Base-by-base conservation (phyloP, 2,888 invertebrate genomes). In the Halictus quadricinctus region DNA sequence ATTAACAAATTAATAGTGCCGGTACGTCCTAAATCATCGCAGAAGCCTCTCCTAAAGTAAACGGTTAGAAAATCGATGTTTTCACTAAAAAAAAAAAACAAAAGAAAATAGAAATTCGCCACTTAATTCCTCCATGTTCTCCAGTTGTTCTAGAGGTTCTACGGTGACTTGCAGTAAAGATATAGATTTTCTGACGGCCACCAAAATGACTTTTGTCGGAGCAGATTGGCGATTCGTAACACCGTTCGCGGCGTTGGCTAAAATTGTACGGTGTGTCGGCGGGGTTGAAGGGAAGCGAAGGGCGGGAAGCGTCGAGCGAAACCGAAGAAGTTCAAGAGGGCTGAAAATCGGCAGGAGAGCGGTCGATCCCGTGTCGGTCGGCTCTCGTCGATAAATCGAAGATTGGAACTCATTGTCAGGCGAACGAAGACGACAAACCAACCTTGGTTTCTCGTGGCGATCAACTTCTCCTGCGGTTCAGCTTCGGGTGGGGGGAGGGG, bases 381-480 rank as follows among this genome's bases (percentile, higher is more conserved):
- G 41, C 81, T 60, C 78, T 85, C 80, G 83, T 86, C 89, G 88
- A 89, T 86, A 88, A 87, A 88, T 89, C 89, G 89, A 87, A 87
- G 87, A 88, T 80, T 86, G 84, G 85, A 89, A 88, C 84, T 88
- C 88, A 89, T 88, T 88, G 85, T 89, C 84, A 84, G 72, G 84
- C 83, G 81, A 72, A 60, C 77, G 81, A 78, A 83, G 76, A 81
- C 81, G 86, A 81, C 83, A 81, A 89, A 85, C 83, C 82, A 76
- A 84, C 74, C 82, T 85, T 82, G 77, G 81, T 84, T 83, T 86
- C 86, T 79, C 46, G 69, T 74, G 50, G 72, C 81, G 88, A 85
- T 87, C 88, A 80, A 76, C 78, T 80, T 77, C 79, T 74, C 74
- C 75, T 80, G 80, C 60, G 76, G 72, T 81, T 72, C 70, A 21